Evolutionary conservation across 2,797 vertebrate genomes (phyloP).

Genomic region (Tokudaia tokunoshimensis): DNA sequence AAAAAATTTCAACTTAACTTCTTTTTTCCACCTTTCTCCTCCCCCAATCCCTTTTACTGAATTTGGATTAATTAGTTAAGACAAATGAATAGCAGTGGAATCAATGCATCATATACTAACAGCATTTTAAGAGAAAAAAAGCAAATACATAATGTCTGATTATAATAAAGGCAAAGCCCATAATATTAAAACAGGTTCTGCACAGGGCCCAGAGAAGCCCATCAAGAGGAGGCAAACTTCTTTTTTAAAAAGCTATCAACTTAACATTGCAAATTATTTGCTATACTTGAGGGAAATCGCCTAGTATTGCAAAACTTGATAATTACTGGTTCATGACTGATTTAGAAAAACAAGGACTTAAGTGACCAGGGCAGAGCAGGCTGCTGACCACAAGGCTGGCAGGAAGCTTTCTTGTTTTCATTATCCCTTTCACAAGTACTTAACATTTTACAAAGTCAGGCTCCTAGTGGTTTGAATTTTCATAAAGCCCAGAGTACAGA

Average conservation of each 20-base stretch:
- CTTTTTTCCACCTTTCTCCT: neutral
- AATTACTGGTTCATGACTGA: slow-evolving; percentile 91
- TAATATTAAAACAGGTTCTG: slow-evolving; percentile 68
- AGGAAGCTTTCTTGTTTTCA: slow-evolving; percentile 82
- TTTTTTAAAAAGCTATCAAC: slow-evolving; percentile 83
- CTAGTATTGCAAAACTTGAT: slow-evolving; percentile 90
- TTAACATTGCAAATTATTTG: slow-evolving; percentile 88
- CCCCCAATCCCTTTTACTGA: neutral
- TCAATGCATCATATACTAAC: slow-evolving; percentile 24
- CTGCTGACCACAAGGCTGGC: slow-evolving; percentile 88
- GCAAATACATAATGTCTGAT: slow-evolving; percentile 63
- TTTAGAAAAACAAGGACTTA: slow-evolving; percentile 90
- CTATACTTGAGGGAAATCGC: slow-evolving; percentile 87
- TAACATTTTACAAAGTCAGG: slow-evolving; percentile 85
- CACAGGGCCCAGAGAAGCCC: slow-evolving; percentile 71
- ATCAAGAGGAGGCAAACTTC: slow-evolving; percentile 65
- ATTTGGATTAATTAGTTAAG: slow-evolving; percentile 66
- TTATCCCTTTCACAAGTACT: slow-evolving; percentile 86
- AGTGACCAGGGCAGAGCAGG: slow-evolving; percentile 89
- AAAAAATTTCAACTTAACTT: neutral
- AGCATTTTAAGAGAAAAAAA: slow-evolving; percentile 66
- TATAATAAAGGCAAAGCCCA: slow-evolving; percentile 34
- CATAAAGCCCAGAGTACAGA: slow-evolving; percentile 80
- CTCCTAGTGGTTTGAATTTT: slow-evolving; percentile 80
- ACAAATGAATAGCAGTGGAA: slow-evolving; percentile 69